These are phyloP conservation scores for Mythimna lalbum DNA, from an alignment of 2,888 invertebrate species.

Conservation along the genomic window DNA sequence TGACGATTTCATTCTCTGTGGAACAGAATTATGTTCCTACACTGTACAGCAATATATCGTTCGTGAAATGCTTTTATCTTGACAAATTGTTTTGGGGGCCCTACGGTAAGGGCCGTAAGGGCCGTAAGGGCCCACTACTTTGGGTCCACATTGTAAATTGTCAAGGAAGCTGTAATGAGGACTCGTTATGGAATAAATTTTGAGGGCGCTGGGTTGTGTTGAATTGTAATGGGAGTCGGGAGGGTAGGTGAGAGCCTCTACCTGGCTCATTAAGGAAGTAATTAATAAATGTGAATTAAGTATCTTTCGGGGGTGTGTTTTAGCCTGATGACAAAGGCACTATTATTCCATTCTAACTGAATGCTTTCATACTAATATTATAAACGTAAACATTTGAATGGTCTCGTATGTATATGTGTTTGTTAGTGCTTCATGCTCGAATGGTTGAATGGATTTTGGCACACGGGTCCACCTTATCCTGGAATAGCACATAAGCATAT, in stretches of 20 bases:
- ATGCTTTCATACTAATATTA: too few relatives aligned
- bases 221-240: constrained; percentile 5
- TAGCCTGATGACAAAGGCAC: too few relatives aligned
- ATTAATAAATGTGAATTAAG: constrained; percentile 6
- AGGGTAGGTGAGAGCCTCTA: background rate
- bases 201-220: constrained; percentile 8
- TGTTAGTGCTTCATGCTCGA: too few relatives aligned
- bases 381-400: too few relatives aligned
- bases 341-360: too few relatives aligned
- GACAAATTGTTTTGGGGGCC: constrained; percentile 53
- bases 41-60: constrained; percentile 25
- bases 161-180: constrained; percentile 25
- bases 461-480: too few relatives aligned
- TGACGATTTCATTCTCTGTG: background rate
- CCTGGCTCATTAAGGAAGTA: constrained; percentile 21
- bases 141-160: constrained; percentile 33
- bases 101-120: background rate
- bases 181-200: constrained; percentile 35
- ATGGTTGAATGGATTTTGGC: too few relatives aligned
- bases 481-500: too few relatives aligned
- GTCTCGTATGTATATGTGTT: too few relatives aligned
- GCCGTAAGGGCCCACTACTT: constrained; percentile 15
- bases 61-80: constrained; percentile 52
- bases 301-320: background rate
- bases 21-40: constrained; percentile 34